Base-by-base conservation (phyloP, 1,140 invertebrate genomes). In the Neodiprion virginianus region DNA sequence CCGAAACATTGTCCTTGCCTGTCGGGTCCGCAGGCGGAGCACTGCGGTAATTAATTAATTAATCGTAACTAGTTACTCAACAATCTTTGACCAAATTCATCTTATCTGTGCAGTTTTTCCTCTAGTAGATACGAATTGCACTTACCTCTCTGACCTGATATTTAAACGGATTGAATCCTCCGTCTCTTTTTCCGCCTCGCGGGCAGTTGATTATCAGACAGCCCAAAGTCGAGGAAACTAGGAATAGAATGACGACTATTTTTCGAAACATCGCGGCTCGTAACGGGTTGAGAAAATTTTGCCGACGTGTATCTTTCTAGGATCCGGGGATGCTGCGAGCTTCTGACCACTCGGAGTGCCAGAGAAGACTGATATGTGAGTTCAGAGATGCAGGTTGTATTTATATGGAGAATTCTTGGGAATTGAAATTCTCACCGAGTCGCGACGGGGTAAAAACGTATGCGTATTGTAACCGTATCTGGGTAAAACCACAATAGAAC, bases 121-220 rank as follows among this genome's bases (percentile, higher is more conserved):
- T 40, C 5, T 40, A 40, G 2, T 2, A 40, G 5, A 3, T 40
- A 40, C 28, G 28, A 75, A 76, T 48, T 14, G 12, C 10, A 82
- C 79, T 80, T 73, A 86, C 86, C 74, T 86, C 83, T 79, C 80
- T 77, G n/a, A 74, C 78, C 77, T 83, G 53, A 74, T 79, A 79
- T 79, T 83, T 84, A 48, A 82, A 75, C 48, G 80, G 74, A 73
- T 80, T 76, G 49, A 83, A 79, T 70, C 86, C 83, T 67, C 86
- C 85, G 70, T 82, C 84, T 69, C 90, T 80, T 80, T 91, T 91
- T 23, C 89, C 89, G 48, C 90, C 90, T 74, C 87, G 81, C 9
- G 89, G 89, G 80, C 89, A 91, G 80, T 91, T 91, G 1, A 88
- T 90, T 48, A 91, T 90, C 11, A 90, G 81, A 85, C 89, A 90